Conservation (phyloP, 2,113 vertebrate genomes). For the Calypte anna region DNA sequence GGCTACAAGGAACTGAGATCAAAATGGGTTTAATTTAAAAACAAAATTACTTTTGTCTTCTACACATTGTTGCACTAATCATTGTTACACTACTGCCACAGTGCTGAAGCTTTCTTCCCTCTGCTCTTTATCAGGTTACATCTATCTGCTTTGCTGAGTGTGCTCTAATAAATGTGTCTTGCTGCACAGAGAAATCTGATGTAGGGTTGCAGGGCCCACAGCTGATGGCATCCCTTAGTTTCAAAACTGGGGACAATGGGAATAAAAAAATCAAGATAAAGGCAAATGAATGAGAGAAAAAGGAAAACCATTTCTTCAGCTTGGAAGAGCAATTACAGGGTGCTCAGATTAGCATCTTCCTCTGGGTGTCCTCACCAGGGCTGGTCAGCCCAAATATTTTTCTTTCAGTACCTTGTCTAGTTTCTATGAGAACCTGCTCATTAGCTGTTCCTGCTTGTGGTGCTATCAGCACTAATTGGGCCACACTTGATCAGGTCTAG, state of each 20-base stretch:
- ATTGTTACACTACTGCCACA: background rate
- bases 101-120: background rate
- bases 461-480: background rate
- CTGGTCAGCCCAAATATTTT: background rate
- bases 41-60: background rate
- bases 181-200: background rate
- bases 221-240: background rate
- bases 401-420: background rate
- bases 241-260: accelerated
- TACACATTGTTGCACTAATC: background rate
- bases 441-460: background rate
- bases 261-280: background rate
- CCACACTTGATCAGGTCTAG: background rate
- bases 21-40: background rate
- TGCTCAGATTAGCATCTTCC: background rate
- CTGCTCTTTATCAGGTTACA: background rate
- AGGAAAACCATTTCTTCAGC: background rate
- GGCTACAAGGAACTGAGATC: background rate
- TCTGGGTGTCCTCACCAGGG: background rate
- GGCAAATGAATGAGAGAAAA: background rate
- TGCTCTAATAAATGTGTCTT: background rate
- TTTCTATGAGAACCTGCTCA: background rate
- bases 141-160: background rate
- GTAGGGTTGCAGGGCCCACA: background rate
- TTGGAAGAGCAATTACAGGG: background rate